Percentiles rank a stretch among this genome's conserved stretches.
Conservation (phyloP, 92 coral and sea anemone species). For the Zoanthus solanderi region DNA sequence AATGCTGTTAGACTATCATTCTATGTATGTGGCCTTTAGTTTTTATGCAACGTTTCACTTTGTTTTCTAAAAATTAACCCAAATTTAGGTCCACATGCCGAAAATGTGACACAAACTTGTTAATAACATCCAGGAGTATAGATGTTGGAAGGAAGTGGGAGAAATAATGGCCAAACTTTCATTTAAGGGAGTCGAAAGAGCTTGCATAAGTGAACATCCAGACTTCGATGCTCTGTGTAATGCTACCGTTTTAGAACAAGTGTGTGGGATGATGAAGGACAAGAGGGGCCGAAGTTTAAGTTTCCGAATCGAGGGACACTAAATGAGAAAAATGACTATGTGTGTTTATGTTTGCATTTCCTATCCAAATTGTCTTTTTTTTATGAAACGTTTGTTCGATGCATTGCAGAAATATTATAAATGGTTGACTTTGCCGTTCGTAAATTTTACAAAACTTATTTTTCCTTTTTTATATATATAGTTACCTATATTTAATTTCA, state of each 20-base stretch:
- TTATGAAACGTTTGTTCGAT: too few relatives aligned
- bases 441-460: too few relatives aligned
- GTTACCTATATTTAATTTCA: too few relatives aligned
- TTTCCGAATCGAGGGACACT: too few relatives aligned
- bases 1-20: not conserved
- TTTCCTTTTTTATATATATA: too few relatives aligned
- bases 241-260: constrained; percentile 46
- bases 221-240: constrained; percentile 63
- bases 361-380: too few relatives aligned
- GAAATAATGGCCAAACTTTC: constrained; percentile 47
- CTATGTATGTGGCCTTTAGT: not conserved
- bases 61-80: not conserved
- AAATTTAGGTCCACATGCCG: constrained; percentile 35
- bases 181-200: constrained; percentile 56
- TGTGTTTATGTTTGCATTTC: too few relatives aligned
- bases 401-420: too few relatives aligned
- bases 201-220: constrained; percentile 49
- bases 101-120: constrained; percentile 1
- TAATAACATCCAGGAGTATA: constrained; percentile 47
- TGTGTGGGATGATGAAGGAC: not conserved
- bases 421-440: too few relatives aligned
- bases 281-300: not conserved
- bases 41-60: not conserved
- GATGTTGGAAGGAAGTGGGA: constrained; percentile 57
- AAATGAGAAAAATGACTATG: too few relatives aligned